Conservation (phyloP, 2,888 invertebrate species). For the Apodemia duryi region DNA sequence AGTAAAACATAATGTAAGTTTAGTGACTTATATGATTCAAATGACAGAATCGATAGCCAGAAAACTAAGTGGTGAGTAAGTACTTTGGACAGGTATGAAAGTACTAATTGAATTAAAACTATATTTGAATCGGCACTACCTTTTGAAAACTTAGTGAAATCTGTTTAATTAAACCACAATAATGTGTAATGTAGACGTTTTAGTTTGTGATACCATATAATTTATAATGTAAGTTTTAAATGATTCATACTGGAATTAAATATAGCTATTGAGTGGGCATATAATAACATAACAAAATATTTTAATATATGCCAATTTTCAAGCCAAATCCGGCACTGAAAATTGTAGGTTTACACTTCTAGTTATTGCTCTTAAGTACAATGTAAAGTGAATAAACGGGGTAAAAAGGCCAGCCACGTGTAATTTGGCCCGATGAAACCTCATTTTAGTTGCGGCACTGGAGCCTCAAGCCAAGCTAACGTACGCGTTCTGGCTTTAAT, state of each 20-base stretch:
- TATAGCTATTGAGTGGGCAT: constrained; percentile 31
- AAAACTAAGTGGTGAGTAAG: no score
- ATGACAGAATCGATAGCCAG: no score
- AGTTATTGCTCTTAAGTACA: constrained; percentile 77
- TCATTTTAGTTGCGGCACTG: constrained; percentile 65
- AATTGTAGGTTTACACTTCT: constrained; percentile 64
- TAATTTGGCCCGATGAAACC: constrained; percentile 73
- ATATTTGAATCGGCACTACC: neutral
- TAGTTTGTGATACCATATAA: constrained; percentile 16
- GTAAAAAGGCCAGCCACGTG: constrained; percentile 61
- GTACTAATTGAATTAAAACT: no score
- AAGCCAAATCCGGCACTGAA: constrained; percentile 53
- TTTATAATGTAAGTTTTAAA: constrained; percentile 9
- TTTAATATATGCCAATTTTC: constrained; percentile 52
- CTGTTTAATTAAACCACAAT: neutral
- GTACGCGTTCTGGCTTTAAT: constrained; percentile 62
- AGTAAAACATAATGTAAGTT: no score
- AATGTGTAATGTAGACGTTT: neutral
- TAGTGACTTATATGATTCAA: no score
- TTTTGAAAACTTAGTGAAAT: neutral
- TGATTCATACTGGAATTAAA: neutral
- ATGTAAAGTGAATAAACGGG: constrained; percentile 74
- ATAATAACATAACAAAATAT: constrained; percentile 48
- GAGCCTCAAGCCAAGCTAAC: constrained; percentile 56
- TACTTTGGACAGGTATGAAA: no score